Evolutionary conservation across 2,888 invertebrate species (phyloP), one percentile per base, ranked within the genome.

Genomic region (Ceriagrion tenellum): DNA sequence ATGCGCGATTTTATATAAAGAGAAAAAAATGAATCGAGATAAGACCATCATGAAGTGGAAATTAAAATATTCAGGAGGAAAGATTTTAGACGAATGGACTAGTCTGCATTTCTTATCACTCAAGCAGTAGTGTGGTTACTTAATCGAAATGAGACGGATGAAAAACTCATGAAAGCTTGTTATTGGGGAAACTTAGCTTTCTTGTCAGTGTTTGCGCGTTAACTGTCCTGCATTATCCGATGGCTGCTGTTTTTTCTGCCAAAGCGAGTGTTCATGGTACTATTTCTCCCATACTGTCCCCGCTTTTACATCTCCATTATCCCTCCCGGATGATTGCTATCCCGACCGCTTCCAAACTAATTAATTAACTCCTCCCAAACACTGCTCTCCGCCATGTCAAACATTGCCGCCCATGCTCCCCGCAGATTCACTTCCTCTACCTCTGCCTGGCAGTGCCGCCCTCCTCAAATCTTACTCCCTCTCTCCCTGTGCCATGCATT

Each of bases 281-380:
- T 81, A 81, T 81, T 81, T 81, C 35, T 81, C 35, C 35, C 81
- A 16, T 81, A 81, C 81, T 81, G 35, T 81, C 81, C 35, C 81
- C 30, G 35, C 81, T 81, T 81, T 81, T 81, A 81, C 81, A 81
- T 81, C 81, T 81, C 81, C 81, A 81, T 81, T 81, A 81, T 81
- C 81, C 81, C 81, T 81, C 35, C 30, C 81, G 35, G 81, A 13
- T 81, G 81, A 81, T 81, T 81, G 81, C 81, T 35, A 81, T 81
- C 81, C 81, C 12, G 35, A 35, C 81, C 81, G 81, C 81, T 81
- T 81, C 81, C 81, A 13, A 81, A 81, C 81, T 81, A 81, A 81
- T 81, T 81, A 81, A 81, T 81, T 81, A 81, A 81, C 81, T 81
- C 81, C 81, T 81, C 35, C 81, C 81, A 81, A 81, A 81, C 81